Conservation (phyloP, 2,113 vertebrate species). For the Hylia prasina region DNA sequence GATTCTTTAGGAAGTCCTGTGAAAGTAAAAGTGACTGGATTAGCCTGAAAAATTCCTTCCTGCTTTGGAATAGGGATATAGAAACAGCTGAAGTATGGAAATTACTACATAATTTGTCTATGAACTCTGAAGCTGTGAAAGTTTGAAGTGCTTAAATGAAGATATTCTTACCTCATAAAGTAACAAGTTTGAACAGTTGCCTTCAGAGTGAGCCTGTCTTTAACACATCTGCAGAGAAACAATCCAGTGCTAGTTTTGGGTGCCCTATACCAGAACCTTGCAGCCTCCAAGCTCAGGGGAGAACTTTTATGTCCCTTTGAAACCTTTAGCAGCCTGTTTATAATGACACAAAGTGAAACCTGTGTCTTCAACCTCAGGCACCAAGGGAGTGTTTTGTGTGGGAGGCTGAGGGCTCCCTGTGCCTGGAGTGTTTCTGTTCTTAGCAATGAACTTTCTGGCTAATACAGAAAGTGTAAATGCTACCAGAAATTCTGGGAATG, state of each 20-base stretch:
- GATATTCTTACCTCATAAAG: not conserved
- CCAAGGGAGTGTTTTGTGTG: not conserved
- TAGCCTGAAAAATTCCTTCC: not conserved
- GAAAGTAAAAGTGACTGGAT: not conserved
- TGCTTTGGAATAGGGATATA: not conserved
- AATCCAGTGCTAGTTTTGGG: not conserved
- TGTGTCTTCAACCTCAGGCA: not conserved
- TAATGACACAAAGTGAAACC: not conserved
- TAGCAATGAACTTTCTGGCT: not conserved
- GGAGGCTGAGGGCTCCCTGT: not conserved
- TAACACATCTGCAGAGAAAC: not conserved
- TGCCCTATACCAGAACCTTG: not conserved
- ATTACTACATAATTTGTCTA: not conserved
- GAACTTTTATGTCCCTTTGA: not conserved
- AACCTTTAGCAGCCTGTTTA: not conserved
- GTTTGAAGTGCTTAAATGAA: not conserved
- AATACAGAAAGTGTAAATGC: not conserved
- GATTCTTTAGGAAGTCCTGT: not conserved
- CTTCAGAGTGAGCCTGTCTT: not conserved
- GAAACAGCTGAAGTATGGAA: not conserved
- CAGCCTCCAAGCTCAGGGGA: not conserved
- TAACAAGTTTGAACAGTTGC: not conserved
- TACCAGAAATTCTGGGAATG: not conserved
- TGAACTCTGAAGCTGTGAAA: not conserved
- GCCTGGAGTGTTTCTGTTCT: not conserved